These are phyloP conservation scores for Pocillopora grandis DNA, from an alignment of 92 coral and sea anemone genomes.

Conservation along the genomic window DNA sequence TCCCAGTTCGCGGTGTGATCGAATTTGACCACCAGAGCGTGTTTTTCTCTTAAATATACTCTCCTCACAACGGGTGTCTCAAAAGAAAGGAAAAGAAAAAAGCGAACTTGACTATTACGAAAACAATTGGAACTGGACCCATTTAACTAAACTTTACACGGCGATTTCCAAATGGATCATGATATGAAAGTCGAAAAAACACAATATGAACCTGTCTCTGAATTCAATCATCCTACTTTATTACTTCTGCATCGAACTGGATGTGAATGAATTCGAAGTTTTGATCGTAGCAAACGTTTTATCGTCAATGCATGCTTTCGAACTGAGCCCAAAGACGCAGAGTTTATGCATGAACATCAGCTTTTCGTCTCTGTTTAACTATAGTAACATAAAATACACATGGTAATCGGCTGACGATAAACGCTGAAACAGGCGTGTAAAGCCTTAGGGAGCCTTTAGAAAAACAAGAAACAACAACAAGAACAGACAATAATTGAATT, in stretches of 20 bases:
- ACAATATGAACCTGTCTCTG: background rate
- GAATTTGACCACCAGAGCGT: background rate
- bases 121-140: slow-evolving; percentile 7
- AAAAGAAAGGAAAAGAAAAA: background rate
- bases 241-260: no score
- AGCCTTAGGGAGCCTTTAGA: no score
- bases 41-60: slow-evolving; percentile 5
- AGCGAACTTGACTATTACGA: slow-evolving; percentile 16
- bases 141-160: background rate
- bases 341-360: background rate
- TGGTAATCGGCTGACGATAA: background rate
- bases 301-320: background rate
- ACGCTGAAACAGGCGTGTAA: background rate
- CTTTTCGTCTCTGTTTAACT: background rate
- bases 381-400: background rate
- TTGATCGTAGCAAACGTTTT: background rate
- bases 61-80: slow-evolving; percentile 31
- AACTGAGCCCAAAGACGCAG: no score
- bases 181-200: background rate
- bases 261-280: no score
- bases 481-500: background rate
- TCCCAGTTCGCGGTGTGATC: background rate
- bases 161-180: slow-evolving; percentile 6
- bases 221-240: background rate
- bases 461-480: background rate